Base-by-base conservation (phyloP, 2,797 vertebrate genomes). In the Margarornis squamiger region DNA sequence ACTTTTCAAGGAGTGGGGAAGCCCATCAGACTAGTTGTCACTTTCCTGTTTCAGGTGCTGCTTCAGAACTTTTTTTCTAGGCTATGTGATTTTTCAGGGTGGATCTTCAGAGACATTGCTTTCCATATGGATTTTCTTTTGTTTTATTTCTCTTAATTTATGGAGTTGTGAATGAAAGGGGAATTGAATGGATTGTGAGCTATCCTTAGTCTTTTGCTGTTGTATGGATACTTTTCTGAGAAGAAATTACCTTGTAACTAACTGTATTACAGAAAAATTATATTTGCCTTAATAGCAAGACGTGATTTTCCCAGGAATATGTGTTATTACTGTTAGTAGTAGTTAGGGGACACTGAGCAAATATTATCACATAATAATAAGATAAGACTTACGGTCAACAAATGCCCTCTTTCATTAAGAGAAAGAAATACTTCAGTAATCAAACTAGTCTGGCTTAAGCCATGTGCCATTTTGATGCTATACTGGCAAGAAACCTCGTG, bases 271-370 rank as follows among this genome's bases (percentile, higher is more conserved):
- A 61, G 55, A 62, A 78, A 71, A 80, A 75, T 34, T 32, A 30
- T 23, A 14, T 90, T 88, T 86, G 22, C 32, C n/a, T 88, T 90
- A 72, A 51, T 66, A 92, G 26, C 19, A 86, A 74, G 30, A 22
- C 23, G 38, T 65, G 38, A 54, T 68, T 77, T 55, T 55, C 74
- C 23, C 38, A 79, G 51, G 74, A 59, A 59, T 57, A 49, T 9
- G 10, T 66, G 8, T 63, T 78, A 90, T 84, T 95, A 30, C 38
- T 75, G 54, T 51, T 88, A 55, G 43, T 62, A 65, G 62, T 58
- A 85, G 24, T 70, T 62, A 73, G 30, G 41, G 39, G 32, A 82
- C 39, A 48, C 48, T 34, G 59, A 89, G 13, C 16, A 89, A 89
- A 82, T 36, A 79, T 52, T 72, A 23, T 10, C 7, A 24, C 34